phyloP scores from a whole-genome alignment of 2,797 vertebrate genomes.

The Sebastolobus altivelis region DNA sequence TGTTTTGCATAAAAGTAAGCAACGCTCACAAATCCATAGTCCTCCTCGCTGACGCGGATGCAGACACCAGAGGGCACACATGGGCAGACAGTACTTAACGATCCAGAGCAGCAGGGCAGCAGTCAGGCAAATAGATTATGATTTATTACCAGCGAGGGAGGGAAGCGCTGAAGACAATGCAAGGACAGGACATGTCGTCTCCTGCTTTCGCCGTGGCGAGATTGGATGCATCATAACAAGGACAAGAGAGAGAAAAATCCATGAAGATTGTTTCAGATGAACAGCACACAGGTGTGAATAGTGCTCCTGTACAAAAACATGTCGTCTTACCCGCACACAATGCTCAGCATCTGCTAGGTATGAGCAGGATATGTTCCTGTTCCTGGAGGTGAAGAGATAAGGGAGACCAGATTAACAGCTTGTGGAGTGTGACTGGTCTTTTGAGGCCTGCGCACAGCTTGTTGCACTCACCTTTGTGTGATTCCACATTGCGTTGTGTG shows the following conservation, averaged over 20 bases:
- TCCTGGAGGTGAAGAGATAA: slow-evolving; percentile 34
- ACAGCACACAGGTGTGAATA: slow-evolving; percentile 3
- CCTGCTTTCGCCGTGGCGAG: slow-evolving; percentile 21
- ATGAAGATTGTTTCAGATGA: slow-evolving; percentile 15
- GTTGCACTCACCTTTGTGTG: slow-evolving; percentile 44
- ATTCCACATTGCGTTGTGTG: slow-evolving; percentile 36
- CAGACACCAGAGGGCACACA: slow-evolving; percentile 71
- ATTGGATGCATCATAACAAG: slow-evolving; percentile 22
- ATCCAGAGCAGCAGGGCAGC: slow-evolving; percentile 63
- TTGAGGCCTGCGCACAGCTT: slow-evolving; percentile 50
- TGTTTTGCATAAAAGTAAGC: slow-evolving; percentile 69
- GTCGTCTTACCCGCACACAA: slow-evolving; percentile 3
- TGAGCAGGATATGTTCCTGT: slow-evolving; percentile 27
- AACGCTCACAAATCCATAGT: slow-evolving; percentile 65
- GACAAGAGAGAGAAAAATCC: slow-evolving; percentile 35
- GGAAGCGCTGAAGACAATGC: slow-evolving; percentile 25
- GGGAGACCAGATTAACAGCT: slow-evolving; percentile 46
- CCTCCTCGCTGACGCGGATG: slow-evolving; percentile 46
- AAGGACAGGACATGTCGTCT: slow-evolving; percentile 41
- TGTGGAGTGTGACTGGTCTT: slow-evolving; percentile 40
- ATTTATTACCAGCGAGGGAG: slow-evolving; percentile 65
- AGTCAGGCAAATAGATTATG: slow-evolving; percentile 68
- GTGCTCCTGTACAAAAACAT: slow-evolving; percentile 31
- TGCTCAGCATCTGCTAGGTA: background rate
- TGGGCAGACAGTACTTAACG: slow-evolving; percentile 65